These are phyloP conservation scores for Crocuta crocuta DNA, from an alignment of 2,113 vertebrate species.

Conservation along the genomic window DNA sequence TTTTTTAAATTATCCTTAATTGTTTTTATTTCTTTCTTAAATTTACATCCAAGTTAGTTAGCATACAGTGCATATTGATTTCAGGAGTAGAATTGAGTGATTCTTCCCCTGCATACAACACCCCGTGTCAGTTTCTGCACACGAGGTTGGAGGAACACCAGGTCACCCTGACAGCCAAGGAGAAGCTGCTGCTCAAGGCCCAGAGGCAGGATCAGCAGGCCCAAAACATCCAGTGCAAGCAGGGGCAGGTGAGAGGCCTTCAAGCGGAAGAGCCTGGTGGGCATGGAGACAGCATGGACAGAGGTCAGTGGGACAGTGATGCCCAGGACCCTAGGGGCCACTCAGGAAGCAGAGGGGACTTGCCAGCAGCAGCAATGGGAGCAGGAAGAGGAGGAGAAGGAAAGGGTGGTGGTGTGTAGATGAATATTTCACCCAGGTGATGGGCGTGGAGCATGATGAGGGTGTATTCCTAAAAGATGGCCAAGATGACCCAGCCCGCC, in stretches of 20 bases:
- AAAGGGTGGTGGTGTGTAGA: slow-evolving; percentile 74
- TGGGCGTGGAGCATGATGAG: slow-evolving; percentile 91
- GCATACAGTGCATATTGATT: too few relatives aligned
- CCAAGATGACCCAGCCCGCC: accelerated
- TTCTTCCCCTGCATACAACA: too few relatives aligned
- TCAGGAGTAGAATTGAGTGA: too few relatives aligned
- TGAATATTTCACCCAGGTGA: slow-evolving; percentile 92
- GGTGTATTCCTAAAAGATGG: slow-evolving; percentile 56
- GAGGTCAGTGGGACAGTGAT: slow-evolving; percentile 85
- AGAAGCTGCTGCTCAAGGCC: slow-evolving; percentile 84
- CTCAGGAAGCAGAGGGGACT: slow-evolving; percentile 68
- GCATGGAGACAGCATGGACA: slow-evolving; percentile 84
- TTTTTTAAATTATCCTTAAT: too few relatives aligned
- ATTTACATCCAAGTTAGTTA: too few relatives aligned
- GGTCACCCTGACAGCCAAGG: slow-evolving; percentile 87
- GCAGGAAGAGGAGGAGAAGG: slow-evolving; percentile 82
- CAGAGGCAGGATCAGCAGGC: slow-evolving; percentile 88
- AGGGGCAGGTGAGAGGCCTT: slow-evolving; percentile 83
- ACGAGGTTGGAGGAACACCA: slow-evolving; percentile 89
- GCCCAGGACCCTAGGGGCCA: slow-evolving; percentile 90
- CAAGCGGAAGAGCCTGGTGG: slow-evolving; percentile 90
- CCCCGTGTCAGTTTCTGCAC: slow-evolving; percentile 73
- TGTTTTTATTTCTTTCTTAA: too few relatives aligned
- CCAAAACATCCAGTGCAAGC: slow-evolving; percentile 86
- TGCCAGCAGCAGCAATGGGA: slow-evolving; percentile 75